Conservation (phyloP, 2,888 invertebrate genomes). For the Drosophila kokeensis region DNA sequence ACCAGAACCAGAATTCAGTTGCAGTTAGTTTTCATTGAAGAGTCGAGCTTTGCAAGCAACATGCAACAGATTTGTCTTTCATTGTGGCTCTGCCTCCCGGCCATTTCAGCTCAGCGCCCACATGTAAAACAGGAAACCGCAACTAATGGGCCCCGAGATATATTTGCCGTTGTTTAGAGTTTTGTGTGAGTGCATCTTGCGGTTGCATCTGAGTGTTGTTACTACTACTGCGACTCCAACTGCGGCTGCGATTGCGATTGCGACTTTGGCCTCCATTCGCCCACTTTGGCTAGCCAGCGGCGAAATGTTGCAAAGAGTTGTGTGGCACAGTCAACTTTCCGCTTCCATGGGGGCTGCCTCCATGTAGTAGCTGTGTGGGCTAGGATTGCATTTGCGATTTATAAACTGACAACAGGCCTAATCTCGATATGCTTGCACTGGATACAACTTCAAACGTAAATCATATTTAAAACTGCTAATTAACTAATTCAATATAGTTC, state of each 20-base stretch:
- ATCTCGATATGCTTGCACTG: background rate
- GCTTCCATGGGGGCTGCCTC: conserved; percentile 29
- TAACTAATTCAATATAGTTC: background rate
- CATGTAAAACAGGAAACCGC: conserved; percentile 52
- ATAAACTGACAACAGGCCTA: background rate
- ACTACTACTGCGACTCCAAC: conserved; percentile 5
- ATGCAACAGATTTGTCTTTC: conserved; percentile 25
- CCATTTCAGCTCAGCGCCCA: conserved; percentile 32
- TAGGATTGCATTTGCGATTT: background rate
- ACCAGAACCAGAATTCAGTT: background rate
- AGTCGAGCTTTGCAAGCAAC: conserved; percentile 22
- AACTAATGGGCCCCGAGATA: conserved; percentile 41
- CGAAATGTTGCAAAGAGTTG: conserved; percentile 25
- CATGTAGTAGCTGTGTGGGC: conserved; percentile 24
- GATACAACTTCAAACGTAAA: background rate
- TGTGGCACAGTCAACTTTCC: background rate
- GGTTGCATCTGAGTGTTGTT: conserved; percentile 14
- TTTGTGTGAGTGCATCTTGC: conserved; percentile 22
- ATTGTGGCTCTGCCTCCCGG: conserved; percentile 24
- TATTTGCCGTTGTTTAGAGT: conserved; percentile 8
- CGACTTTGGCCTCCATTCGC: conserved; percentile 52
- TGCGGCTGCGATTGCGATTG: conserved; percentile 13
- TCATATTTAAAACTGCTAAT: background rate
- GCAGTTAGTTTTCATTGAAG: conserved; percentile 6
- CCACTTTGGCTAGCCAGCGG: conserved; percentile 41